A percentile compares a stretch with the other conserved stretches of the same genome.
phyloP scores from a whole-genome alignment of 2,113 vertebrate species.

The Theropithecus gelada region DNA sequence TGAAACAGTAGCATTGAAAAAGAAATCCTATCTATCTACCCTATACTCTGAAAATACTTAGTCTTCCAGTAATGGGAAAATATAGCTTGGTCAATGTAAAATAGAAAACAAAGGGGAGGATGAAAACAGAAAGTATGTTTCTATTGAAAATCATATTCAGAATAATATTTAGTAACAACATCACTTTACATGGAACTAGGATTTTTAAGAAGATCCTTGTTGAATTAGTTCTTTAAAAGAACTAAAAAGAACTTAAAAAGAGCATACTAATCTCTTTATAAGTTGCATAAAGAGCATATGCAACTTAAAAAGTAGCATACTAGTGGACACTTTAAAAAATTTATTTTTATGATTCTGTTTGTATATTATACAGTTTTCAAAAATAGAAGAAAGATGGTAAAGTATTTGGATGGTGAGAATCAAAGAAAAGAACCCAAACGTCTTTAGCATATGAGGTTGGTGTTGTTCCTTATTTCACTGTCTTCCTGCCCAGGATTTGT shows the following conservation, averaged over 20 bases:
- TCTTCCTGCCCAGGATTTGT: conserved; percentile 34
- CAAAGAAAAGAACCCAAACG: background rate
- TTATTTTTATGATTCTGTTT: background rate
- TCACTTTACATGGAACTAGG: background rate
- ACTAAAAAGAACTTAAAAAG: too few species aligned
- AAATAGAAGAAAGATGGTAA: background rate
- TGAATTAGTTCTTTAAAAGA: background rate
- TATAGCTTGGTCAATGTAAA: background rate
- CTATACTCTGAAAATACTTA: background rate
- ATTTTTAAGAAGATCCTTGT: background rate
- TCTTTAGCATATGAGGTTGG: background rate
- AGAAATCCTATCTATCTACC: background rate
- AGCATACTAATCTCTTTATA: too few species aligned
- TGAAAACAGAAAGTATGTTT: background rate
- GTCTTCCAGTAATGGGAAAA: background rate
- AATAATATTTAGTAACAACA: background rate
- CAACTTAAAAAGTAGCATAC: background rate
- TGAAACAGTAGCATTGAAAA: background rate
- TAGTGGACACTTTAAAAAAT: background rate
- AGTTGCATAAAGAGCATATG: too few species aligned
- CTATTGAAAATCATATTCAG: background rate
- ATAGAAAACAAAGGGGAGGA: background rate
- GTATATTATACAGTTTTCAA: background rate
- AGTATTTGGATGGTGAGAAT: background rate
- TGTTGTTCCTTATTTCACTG: background rate